These are phyloP conservation scores for Ennomos quercinarius DNA, from an alignment of 2,888 invertebrate genomes.

Conservation along the genomic window DNA sequence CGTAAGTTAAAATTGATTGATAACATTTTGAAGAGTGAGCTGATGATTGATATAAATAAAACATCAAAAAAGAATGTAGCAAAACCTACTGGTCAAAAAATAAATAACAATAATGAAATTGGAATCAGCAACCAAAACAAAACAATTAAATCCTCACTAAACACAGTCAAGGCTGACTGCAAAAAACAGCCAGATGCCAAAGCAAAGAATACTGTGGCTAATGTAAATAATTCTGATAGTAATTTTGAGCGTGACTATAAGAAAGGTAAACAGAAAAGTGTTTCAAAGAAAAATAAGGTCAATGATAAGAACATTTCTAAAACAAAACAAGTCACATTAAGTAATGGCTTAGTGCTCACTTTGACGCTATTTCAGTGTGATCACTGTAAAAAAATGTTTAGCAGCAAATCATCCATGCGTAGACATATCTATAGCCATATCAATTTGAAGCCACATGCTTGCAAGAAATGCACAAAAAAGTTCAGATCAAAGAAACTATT, in stretches of 20 bases:
- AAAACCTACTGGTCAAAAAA: conserved; percentile 33
- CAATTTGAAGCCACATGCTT: conserved; percentile 87
- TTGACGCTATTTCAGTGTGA: conserved; percentile 77
- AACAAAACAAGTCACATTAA: conserved; percentile 48
- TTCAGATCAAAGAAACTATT: conserved; percentile 88
- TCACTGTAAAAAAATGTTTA: conserved; percentile 87
- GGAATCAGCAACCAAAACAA: conserved; percentile 65
- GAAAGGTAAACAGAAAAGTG: conserved; percentile 33
- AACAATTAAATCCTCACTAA: conserved; percentile 27
- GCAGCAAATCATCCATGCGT: conserved; percentile 87
- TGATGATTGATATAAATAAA: conserved; percentile 58
- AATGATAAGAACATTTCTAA: conserved; percentile 29
- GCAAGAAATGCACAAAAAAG: conserved; percentile 86
- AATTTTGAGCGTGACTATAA: conserved; percentile 25
- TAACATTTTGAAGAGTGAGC: conserved; percentile 69
- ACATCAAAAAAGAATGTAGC: conserved; percentile 22
- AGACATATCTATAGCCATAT: conserved; percentile 89
- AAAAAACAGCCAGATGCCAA: conserved; percentile 18
- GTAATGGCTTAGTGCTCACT: conserved; percentile 54
- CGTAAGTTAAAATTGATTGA: conserved; percentile 61
- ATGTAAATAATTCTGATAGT: conserved; percentile 21
- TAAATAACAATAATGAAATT: conserved; percentile 79
- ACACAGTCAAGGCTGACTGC: conserved; percentile 10
- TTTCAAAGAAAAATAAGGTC: conserved; percentile 30
- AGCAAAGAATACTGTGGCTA: conserved; percentile 22